These are phyloP conservation scores for Cotesia glomerata DNA, from an alignment of 1,140 invertebrate genomes.

Conservation along the genomic window DNA sequence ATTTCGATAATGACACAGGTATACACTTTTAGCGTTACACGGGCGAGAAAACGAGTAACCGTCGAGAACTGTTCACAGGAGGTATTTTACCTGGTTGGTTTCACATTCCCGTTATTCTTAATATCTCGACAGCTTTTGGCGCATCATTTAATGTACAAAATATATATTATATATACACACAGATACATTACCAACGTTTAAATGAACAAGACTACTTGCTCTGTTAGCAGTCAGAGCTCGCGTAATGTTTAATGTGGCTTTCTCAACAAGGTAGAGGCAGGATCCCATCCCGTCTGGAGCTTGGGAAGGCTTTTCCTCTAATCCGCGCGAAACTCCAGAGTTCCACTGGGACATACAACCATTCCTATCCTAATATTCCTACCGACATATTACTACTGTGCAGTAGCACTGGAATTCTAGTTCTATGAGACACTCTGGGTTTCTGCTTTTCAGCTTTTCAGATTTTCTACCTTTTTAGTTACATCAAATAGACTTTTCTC, in stretches of 20 bases:
- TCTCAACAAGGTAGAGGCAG: neutral
- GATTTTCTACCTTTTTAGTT: too few relatives aligned
- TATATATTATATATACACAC: too few relatives aligned
- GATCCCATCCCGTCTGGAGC: neutral
- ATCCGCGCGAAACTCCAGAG: conserved; percentile 10
- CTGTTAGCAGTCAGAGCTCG: neutral
- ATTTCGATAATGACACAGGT: conserved; percentile 14
- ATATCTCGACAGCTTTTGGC: too few relatives aligned
- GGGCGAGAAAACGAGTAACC: neutral
- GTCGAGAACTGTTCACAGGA: neutral
- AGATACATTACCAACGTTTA: too few relatives aligned
- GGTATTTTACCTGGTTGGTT: neutral
- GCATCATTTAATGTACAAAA: too few relatives aligned
- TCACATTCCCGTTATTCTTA: too few relatives aligned
- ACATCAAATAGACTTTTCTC: too few relatives aligned
- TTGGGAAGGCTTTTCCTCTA: conserved; percentile 1
- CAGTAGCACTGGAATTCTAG: too few relatives aligned
- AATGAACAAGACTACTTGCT: neutral
- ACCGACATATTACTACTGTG: too few relatives aligned
- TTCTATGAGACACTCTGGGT: too few relatives aligned
- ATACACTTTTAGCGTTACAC: conserved; percentile 2
- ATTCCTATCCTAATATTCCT: too few relatives aligned
- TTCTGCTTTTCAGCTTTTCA: too few relatives aligned
- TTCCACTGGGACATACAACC: neutral
- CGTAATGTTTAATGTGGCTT: conserved; percentile 18